Base-by-base conservation (phyloP, 2,888 invertebrate genomes). In the Polyommatus iphigenia region DNA sequence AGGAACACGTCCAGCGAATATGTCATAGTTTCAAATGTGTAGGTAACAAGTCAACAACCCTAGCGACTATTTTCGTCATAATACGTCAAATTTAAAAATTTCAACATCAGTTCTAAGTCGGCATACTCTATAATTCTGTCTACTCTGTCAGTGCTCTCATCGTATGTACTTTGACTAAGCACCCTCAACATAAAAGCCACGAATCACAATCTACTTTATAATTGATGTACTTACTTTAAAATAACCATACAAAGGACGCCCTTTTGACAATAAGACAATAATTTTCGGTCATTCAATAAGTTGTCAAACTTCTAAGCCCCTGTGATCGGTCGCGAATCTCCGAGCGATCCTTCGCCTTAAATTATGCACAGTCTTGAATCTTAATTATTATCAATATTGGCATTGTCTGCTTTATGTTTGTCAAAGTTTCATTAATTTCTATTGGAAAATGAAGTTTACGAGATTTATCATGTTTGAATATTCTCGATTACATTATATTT, bases 361-460 rank as follows among this genome's bases (percentile, higher is more conserved):
- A 20, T 67, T 67, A 67, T 67, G 29, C 29, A 67, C 29, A 29
- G 67, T 8, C 67, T 67, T 29, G 15, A 67, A 67, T 67, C 13
- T 67, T 67, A 67, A 67, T 29, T 67, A 29, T 67, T 67, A 67
- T 67, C 67, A 67, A 67, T 67, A 67, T 67, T 67, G 67, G 29
- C 67, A 29, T 20, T 59, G 29, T 67, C 67, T 67, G 29, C 67
- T 29, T 67, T 29, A 67, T 67, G 29, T 24, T 62, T 24, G 24
- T 29, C 13, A 67, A 13, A 67, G 20, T 67, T 67, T 67, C 15
- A 20, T 59, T 20, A 59, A 59, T 59, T 59, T 13, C 67, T 29
- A 2, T 67, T 67, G 29, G 13, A 67, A 67, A 29, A 29, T 13
- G 67, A 29, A 67, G 29, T 67, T 59, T 5, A 59, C 59, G 29